phyloP scores from a whole-genome alignment of 1,140 invertebrate species.

The Neotoxoptera formosana region DNA sequence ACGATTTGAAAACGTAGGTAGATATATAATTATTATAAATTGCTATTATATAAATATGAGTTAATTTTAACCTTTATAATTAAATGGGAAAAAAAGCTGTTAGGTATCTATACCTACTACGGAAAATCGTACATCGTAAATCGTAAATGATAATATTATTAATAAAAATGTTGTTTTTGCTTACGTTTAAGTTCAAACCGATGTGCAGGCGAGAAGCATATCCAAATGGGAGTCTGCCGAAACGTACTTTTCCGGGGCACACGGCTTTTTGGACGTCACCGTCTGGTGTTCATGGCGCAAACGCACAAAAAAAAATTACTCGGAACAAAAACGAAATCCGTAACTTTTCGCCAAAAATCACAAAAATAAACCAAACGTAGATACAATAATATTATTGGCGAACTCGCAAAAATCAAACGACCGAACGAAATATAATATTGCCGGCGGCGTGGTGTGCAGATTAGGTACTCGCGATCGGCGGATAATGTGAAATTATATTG shows the following conservation, averaged over 20 bases:
- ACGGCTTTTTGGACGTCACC: not conserved
- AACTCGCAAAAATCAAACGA: not conserved
- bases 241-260: not conserved
- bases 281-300: not conserved
- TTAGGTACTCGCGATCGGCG: not conserved
- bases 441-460: too few relatives aligned
- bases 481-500: too few relatives aligned
- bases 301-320: not conserved
- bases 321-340: not conserved
- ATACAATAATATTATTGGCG: not conserved
- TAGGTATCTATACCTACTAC: too few relatives aligned
- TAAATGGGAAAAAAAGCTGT: not conserved
- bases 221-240: not conserved
- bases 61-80: not conserved
- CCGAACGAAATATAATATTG: not conserved
- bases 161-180: not conserved
- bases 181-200: not conserved
- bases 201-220: not conserved
- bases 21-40: not conserved
- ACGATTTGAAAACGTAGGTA: not conserved
- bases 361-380: not conserved
- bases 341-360: not conserved
- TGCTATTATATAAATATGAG: too few relatives aligned
- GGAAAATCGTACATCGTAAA: not conserved
- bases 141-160: not conserved